Base-by-base conservation (phyloP, 2,888 invertebrate species). In the Lampropteryx suffumata region DNA sequence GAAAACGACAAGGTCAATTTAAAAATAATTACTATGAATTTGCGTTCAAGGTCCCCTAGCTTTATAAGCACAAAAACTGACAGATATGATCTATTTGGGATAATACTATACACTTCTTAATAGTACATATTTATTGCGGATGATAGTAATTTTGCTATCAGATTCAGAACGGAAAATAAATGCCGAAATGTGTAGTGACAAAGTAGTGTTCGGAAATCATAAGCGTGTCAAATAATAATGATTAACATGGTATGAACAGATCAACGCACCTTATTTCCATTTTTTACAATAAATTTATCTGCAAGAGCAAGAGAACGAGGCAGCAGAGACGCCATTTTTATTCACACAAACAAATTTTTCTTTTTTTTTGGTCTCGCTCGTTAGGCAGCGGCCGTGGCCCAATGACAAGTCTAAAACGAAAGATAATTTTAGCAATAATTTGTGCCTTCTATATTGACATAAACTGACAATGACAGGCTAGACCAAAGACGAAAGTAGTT, bases 241-340 rank as follows among this genome's bases (percentile, higher is more conserved):
- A 6, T 7, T 24, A 5, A 7, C 3, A 24, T 3, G 14, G 28
- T 32, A 45, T 7, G 42, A 42, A n/a, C 14, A 9, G 30, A 10
- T 52, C 35, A 40, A 60, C 78, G 83, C 92, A 96, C 96, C 94
- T 95, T 95, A 60, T 92, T 82, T 59, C 93, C 92, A 86, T 93
- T 93, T 84, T 93, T 93, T 57, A 94, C 86, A 68, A 93, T 88
- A 64, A 94, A 82, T 79, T 92, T 92, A 90, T 95, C 95, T 51
- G 93, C 92, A 71, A 95, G 86, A 80, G 92, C 90, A 74, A 94
- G 85, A 67, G 94, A 92, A 79, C 96, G 93, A 76, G 93, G 93
- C 84, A 96, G 92, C 86, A 96, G 92, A 74, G 94, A 94, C 91
- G 95, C 95, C 95, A 95, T 95, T 91, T 93, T 92, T 39, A 40